A percentile compares a stretch with the other conserved stretches of the same genome.
Evolutionary conservation across 2,113 vertebrate species (phyloP).

Genomic region (Psammodynastes pulverulentus): DNA sequence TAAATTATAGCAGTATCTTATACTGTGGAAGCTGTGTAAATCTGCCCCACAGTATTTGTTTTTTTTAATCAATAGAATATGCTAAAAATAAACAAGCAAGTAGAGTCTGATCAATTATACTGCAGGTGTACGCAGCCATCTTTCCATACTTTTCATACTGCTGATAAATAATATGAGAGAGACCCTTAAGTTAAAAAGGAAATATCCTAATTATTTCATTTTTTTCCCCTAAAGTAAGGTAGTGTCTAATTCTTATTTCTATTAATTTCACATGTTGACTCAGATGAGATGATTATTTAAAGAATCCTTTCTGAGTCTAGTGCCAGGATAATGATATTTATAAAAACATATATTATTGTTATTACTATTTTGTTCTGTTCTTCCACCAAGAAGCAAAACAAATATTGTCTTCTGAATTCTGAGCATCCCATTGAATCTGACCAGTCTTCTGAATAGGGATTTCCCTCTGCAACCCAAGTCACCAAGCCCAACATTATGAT

Average conservation of each 20-base stretch:
- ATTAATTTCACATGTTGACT: background rate
- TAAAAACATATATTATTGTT: background rate
- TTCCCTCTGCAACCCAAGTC: background rate
- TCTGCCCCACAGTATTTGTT: background rate
- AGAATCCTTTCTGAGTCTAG: background rate
- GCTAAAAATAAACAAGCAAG: background rate
- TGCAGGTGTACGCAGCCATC: background rate
- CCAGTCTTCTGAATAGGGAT: background rate
- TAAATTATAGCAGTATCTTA: background rate
- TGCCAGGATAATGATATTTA: background rate
- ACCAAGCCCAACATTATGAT: background rate
- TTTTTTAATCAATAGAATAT: background rate
- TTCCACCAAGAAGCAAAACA: background rate
- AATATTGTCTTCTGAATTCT: background rate
- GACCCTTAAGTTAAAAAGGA: background rate
- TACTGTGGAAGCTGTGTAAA: background rate
- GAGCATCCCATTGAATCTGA: background rate
- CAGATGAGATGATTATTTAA: background rate
- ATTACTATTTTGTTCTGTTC: background rate
- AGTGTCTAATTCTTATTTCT: background rate
- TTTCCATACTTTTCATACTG: background rate
- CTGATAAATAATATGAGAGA: background rate
- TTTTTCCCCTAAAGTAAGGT: background rate
- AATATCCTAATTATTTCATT: background rate
- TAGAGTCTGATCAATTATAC: background rate